Conservation (phyloP, 2,888 invertebrate species). For the Argyresthia albistria region DNA sequence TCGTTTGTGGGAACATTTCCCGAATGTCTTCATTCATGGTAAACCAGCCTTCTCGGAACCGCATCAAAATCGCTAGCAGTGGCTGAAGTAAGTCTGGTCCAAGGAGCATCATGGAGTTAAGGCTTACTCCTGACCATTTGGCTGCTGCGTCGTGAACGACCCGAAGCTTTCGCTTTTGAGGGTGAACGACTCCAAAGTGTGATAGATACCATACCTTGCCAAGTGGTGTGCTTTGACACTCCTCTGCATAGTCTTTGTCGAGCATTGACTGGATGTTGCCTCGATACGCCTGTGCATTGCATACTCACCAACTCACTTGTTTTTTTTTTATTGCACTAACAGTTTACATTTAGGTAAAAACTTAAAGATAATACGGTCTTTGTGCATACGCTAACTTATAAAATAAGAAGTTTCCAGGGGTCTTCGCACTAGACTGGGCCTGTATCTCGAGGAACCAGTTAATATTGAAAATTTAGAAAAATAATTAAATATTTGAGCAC, state of each 20-base stretch:
- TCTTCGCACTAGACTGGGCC: too few relatives aligned
- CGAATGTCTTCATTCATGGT: conserved; percentile 5
- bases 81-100: conserved; percentile 24
- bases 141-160: conserved; percentile 21
- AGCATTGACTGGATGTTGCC: not conserved
- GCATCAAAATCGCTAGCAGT: conserved; percentile 14
- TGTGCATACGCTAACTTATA: too few relatives aligned
- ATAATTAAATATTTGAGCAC: too few relatives aligned
- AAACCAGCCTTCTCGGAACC: conserved; percentile 3
- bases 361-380: too few relatives aligned
- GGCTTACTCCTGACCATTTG: conserved; percentile 10
- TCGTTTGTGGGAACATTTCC: conserved; percentile 10
- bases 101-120: conserved; percentile 19
- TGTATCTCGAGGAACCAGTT: too few relatives aligned
- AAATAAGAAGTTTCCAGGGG: too few relatives aligned
- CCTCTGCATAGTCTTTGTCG: not conserved
- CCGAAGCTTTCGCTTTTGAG: conserved; percentile 13
- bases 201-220: conserved; percentile 8
- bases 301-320: too few relatives aligned
- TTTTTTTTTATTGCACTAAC: too few relatives aligned
- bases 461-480: too few relatives aligned
- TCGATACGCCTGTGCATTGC: too few relatives aligned
- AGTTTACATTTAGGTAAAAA: too few relatives aligned
- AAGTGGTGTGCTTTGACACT: not conserved
- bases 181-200: conserved; percentile 15